Base-by-base conservation (phyloP, 2,888 invertebrate species). In the Torymus texanus region DNA sequence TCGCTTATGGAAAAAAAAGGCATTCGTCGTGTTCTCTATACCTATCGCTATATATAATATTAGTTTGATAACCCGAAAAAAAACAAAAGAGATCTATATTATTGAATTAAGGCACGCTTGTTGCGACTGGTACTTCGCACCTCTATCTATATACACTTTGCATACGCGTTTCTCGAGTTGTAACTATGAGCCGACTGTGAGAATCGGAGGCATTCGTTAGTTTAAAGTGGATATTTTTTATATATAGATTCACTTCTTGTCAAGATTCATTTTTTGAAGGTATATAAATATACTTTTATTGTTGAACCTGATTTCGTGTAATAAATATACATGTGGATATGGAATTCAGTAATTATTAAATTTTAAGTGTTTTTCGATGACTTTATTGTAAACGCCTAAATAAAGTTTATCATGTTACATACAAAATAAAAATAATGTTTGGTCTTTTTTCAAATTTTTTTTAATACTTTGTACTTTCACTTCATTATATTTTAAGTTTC, bases 151-250 rank as follows among this genome's bases (percentile, higher is more conserved):
- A 18, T 41, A 63, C 16, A 63, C 24, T 13, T 58, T 59, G 41
- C 16, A 16, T 8, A 29, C 8, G 41, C 41, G 41, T 41, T 63
- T 59, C 53, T 18, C 61, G 8, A 53, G 11, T 59, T 12, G 53
- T 59, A 58, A 50, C 14, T 56, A 8, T 41, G 41, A 41, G 41
- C 14, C 61, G 21, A 71, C 3, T 72, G 1, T 50, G 13, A 41
- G 41, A n/a, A 16, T 58, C 14, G 3, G 24, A 61, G 67, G 59
- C 59, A 18, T 75, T 67, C 67, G 66, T 66, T 74, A 51, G 8
- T 59, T 75, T 67, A 53, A 67, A 67, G 21, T 51, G 53, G 29
- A 75, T 16, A 61, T 53, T 70, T 70, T 70, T 70, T 70, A 70
- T 70, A 29, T 55, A n/a, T 56, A 14, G 14, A 56, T 56, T 56